These are phyloP conservation scores for Caretta caretta DNA, from an alignment of 2,113 vertebrate genomes.

Conservation along the genomic window DNA sequence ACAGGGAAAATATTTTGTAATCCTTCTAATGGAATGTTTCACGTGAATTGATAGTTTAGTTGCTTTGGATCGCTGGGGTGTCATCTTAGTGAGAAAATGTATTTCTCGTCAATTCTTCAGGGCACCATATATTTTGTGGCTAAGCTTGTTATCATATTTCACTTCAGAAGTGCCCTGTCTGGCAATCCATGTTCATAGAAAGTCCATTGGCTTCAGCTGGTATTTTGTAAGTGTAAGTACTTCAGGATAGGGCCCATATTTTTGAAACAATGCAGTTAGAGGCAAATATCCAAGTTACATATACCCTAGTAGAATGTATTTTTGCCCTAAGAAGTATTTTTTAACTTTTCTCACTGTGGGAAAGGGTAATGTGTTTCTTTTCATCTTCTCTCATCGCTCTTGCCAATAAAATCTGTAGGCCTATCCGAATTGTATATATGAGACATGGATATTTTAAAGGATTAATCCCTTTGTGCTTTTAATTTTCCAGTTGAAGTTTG, in stretches of 20 bases:
- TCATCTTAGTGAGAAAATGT: background rate
- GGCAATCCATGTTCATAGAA: background rate
- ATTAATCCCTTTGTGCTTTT: background rate
- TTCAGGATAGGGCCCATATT: background rate
- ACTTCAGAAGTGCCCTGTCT: background rate
- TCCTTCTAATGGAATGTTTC: slow-evolving; percentile 31
- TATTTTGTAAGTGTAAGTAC: background rate
- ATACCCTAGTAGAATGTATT: background rate
- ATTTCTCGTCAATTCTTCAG: slow-evolving; percentile 42
- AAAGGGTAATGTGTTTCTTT: background rate
- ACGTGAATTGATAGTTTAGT: slow-evolving; percentile 54
- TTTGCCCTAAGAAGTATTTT: slow-evolving; percentile 8
- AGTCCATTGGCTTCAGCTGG: background rate
- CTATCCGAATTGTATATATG: accelerated
- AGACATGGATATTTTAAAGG: background rate
- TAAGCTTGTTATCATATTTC: slow-evolving; percentile 8
- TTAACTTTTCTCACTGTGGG: background rate
- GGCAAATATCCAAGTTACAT: background rate
- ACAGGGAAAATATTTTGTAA: background rate
- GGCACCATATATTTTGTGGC: background rate
- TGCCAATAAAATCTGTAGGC: background rate
- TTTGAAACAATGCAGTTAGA: background rate
- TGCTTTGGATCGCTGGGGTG: slow-evolving; percentile 28
- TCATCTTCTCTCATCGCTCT: background rate
- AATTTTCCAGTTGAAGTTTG: slow-evolving; percentile 17